Base-by-base conservation (phyloP, 2,888 invertebrate species). In the Acleris laterana region DNA sequence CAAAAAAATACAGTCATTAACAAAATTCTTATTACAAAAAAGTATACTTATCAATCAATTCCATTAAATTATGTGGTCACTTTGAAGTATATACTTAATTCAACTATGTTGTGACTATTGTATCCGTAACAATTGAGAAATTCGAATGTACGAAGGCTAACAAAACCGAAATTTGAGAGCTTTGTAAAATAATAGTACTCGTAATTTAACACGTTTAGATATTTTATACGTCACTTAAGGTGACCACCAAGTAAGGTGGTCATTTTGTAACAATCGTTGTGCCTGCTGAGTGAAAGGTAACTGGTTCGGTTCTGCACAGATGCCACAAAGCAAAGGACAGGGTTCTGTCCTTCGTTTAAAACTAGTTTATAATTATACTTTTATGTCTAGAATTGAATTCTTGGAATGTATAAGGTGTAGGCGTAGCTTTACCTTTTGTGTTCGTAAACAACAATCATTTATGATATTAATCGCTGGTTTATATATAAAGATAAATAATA, bases 281-380 rank as follows among this genome's bases (percentile, higher is more conserved):
- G 38, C 44, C 55, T 38, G 28, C 19, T 20, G 38, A 61, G 59
- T 50, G 49, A 59, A 55, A 64, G 59, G 58, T 20, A 60, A 60
- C 51, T 25, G 28, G 52, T 52, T 52, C 28, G 28, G 19, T 48
- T 28, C 25, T 48, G 20, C 48, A 19, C 19, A 25, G 46, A 53
- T 22, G 46, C 28, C 52, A 52, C 46, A 52, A 19, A 16, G 51
- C 13, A 32, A 63, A 63, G 58, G 63, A 46, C 59, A 50, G 16
- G 22, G 25, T 7, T 17, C 19, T 53, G 53, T 38, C 53, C 53
- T 53, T 32, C 53, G 17, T 19, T 38, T 17, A 16, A 42, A 42
- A 42, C 55, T 9, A 20, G 42, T 55, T 16, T 16, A 28, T 25
- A 25, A 25, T 22, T n/a, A 2, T 7, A 46, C 5, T 46, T 32